A percentile compares a stretch with the other conserved stretches of the same genome.
These are phyloP conservation scores for Macrochelys suwanniensis DNA, from an alignment of 2,797 vertebrate genomes.

Conservation along the genomic window DNA sequence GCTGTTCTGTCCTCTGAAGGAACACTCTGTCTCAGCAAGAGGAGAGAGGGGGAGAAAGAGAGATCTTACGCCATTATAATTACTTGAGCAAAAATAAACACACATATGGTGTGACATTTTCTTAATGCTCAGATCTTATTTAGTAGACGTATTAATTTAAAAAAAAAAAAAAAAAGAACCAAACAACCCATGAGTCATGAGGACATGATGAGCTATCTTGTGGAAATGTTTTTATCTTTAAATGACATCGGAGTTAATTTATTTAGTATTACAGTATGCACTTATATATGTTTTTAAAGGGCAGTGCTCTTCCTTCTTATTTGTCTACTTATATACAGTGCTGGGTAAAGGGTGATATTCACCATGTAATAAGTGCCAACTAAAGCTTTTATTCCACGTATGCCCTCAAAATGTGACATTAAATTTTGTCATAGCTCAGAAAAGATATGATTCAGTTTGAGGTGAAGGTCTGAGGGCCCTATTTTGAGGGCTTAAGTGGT, in stretches of 20 bases:
- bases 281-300: slow-evolving; percentile 55
- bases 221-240: slow-evolving; percentile 66
- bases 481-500: neutral
- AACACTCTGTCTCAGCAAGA: slow-evolving; percentile 62
- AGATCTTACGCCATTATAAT: slow-evolving; percentile 61
- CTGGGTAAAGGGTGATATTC: slow-evolving; percentile 39
- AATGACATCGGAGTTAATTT: slow-evolving; percentile 44
- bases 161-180: slow-evolving; percentile 60
- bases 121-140: slow-evolving; percentile 58
- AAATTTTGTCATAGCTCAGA: neutral
- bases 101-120: slow-evolving; percentile 64
- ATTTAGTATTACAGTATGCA: slow-evolving; percentile 37
- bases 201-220: slow-evolving; percentile 70
- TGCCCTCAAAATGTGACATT: slow-evolving; percentile 29
- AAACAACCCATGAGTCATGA: slow-evolving; percentile 66
- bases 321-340: neutral
- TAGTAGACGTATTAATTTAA: slow-evolving; percentile 75
- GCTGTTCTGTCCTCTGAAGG: slow-evolving; percentile 58
- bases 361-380: neutral
- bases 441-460: slow-evolving; percentile 22
- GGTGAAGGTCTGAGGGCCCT: neutral
- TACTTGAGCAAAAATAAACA: slow-evolving; percentile 61
- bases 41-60: neutral
- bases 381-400: slow-evolving; percentile 54
- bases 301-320: slow-evolving; percentile 40